phyloP scores from a whole-genome alignment of 2,113 vertebrate species.

The Equus przewalskii region DNA sequence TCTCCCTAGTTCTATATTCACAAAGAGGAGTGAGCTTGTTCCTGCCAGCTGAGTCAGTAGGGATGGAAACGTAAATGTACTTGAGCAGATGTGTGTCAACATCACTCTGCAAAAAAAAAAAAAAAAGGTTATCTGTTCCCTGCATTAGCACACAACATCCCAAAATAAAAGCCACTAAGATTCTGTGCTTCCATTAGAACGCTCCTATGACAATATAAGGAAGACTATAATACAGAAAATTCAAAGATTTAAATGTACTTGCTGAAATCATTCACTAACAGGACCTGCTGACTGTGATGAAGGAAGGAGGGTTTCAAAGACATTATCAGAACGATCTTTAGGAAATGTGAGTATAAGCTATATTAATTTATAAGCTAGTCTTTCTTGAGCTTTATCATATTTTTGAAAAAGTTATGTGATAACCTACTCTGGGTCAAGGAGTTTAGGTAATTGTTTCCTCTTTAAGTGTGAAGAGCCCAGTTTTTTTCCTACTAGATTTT shows the following conservation, averaged over 20 bases:
- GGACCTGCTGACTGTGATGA: not conserved
- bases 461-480: not conserved
- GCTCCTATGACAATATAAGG: not conserved
- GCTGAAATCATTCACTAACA: conserved; percentile 23
- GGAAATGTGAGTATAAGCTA: not conserved
- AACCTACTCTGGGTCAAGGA: not conserved
- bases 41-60: conserved; percentile 44
- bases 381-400: not conserved
- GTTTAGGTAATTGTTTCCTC: not conserved
- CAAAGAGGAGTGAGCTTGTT: not conserved
- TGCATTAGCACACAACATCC: not conserved
- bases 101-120: conserved; percentile 25
- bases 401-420: not conserved
- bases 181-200: not conserved
- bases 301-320: not conserved
- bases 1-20: not conserved
- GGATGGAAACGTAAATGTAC: not conserved
- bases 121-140: not conserved
- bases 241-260: not conserved
- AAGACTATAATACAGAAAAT: not conserved
- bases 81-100: conserved; percentile 69
- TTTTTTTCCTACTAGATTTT: conserved; percentile 3
- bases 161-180: conserved; percentile 35
- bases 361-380: not conserved
- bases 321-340: not conserved